phyloP scores from a whole-genome alignment of 2,888 invertebrate genomes.

The Nomada ruficornis region DNA sequence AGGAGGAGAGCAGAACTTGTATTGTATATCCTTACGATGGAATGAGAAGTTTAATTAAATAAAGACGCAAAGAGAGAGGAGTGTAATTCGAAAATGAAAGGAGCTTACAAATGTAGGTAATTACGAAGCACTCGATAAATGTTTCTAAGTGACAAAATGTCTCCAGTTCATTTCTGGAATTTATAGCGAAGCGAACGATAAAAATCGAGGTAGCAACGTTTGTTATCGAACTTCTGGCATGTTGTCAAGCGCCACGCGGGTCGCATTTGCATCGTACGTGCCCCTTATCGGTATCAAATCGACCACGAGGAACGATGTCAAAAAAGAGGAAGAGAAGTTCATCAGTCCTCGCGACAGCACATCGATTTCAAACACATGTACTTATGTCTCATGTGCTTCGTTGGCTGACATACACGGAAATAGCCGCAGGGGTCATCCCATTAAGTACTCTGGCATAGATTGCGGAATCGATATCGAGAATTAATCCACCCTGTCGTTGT shows the following conservation, averaged over 20 bases:
- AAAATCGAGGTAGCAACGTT: conserved; percentile 3
- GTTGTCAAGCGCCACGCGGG: conserved; percentile 15
- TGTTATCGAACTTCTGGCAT: conserved; percentile 16
- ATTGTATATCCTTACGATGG: too few relatives aligned
- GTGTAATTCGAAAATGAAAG: too few relatives aligned
- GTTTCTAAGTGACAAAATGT: neutral
- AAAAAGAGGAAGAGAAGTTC: conserved; percentile 1
- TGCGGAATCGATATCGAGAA: conserved; percentile 37
- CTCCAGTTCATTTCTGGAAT: neutral
- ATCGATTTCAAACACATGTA: conserved; percentile 34
- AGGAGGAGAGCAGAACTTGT: neutral
- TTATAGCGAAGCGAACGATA: neutral
- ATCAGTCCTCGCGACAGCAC: neutral
- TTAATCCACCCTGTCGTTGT: conserved; percentile 18
- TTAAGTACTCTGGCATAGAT: conserved; percentile 53
- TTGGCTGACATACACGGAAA: conserved; percentile 39
- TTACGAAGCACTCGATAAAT: too few relatives aligned
- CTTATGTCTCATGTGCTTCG: conserved; percentile 24
- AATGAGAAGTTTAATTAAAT: neutral
- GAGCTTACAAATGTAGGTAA: too few relatives aligned
- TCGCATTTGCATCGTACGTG: conserved; percentile 13
- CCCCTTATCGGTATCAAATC: conserved; percentile 10
- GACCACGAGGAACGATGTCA: neutral
- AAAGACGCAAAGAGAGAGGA: neutral
- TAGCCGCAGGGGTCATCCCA: conserved; percentile 38